Conservation (phyloP, 2,797 vertebrate species). For the Fistularia commersonii region DNA sequence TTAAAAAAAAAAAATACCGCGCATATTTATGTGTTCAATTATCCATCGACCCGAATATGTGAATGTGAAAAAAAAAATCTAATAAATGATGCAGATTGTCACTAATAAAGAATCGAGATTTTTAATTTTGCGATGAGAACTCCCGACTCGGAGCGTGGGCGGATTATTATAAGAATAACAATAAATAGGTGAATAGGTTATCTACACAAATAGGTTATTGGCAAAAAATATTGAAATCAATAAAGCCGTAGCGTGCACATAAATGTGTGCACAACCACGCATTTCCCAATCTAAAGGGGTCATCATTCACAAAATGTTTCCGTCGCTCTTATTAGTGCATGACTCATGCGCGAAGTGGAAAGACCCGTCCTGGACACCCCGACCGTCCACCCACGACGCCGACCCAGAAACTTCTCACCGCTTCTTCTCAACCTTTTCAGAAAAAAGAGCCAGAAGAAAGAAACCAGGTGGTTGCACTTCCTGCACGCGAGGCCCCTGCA, state of each 20-base stretch:
- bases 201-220: neutral
- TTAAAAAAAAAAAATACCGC: too few species aligned
- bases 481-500: neutral
- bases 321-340: constrained; percentile 32
- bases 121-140: too few species aligned
- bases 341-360: constrained; percentile 22
- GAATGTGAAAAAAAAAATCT: too few species aligned
- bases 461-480: neutral
- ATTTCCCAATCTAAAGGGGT: constrained; percentile 69
- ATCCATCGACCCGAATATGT: too few species aligned
- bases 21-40: too few species aligned
- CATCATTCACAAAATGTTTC: constrained; percentile 48
- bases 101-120: too few species aligned
- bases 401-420: constrained; percentile 41
- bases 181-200: too few species aligned
- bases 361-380: constrained; percentile 13
- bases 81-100: too few species aligned
- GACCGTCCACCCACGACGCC: constrained; percentile 15
- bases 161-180: too few species aligned
- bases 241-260: neutral
- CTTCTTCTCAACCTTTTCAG: neutral
- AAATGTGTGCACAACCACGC: constrained; percentile 8
- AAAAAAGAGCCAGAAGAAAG: constrained; percentile 24
- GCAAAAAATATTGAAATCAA: neutral
- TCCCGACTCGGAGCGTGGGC: too few species aligned